Conservation (phyloP, 2,888 invertebrate genomes). For the Petrolisthes cinctipes region DNA sequence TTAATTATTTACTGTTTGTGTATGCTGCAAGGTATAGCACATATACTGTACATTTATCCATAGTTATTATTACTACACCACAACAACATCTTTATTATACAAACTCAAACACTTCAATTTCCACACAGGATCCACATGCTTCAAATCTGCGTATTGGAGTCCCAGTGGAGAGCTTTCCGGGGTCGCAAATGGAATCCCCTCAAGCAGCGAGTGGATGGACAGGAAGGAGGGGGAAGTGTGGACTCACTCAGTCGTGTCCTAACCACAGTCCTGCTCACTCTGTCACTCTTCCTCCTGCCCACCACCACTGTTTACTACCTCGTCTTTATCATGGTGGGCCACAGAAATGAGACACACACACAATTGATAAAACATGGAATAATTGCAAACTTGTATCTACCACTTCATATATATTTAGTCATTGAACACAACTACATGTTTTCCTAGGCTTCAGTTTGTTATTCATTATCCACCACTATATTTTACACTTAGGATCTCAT, state of each 20-base stretch:
- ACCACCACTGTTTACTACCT: conserved; percentile 89
- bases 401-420: no score
- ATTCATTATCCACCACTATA: no score
- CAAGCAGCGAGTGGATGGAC: conserved; percentile 84
- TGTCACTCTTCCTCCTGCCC: conserved; percentile 86
- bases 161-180: conserved; percentile 85
- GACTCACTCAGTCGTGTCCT: conserved; percentile 73
- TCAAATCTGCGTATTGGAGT: conserved; percentile 73
- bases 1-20: background rate
- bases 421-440: no score
- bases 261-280: conserved; percentile 88
- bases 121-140: conserved; percentile 62
- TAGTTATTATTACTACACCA: background rate
- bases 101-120: background rate
- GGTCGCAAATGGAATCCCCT: conserved; percentile 92
- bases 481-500: no score
- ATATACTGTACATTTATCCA: background rate
- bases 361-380: background rate
- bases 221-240: conserved; percentile 86
- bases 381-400: no score
- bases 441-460: no score
- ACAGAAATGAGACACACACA: no score
- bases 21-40: background rate
- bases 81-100: background rate
- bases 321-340: conserved; percentile 75